Evolutionary conservation across 2,797 vertebrate species (phyloP).

Genomic region (Melopsittacus undulatus): DNA sequence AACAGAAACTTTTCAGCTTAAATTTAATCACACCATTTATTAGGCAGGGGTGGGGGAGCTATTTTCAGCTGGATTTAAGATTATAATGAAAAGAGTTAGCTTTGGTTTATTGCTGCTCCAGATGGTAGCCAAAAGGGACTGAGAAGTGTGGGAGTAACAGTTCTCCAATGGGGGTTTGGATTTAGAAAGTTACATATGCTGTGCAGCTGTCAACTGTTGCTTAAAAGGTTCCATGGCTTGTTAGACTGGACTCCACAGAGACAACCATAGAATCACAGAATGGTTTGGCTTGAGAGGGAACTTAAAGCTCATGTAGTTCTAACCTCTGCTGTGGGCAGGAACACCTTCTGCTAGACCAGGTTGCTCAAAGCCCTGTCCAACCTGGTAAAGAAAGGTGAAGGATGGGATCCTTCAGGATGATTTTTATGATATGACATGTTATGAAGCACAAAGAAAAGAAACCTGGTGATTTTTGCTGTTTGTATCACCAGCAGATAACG

Average conservation of each 20-base stretch:
- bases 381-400: not conserved
- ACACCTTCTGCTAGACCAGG: not conserved
- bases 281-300: not conserved
- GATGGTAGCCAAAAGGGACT: slow-evolving; percentile 8
- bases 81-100: not conserved
- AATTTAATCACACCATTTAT: not conserved
- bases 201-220: not conserved
- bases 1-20: not conserved
- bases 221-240: not conserved
- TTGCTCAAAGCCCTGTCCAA: not conserved
- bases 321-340: not conserved
- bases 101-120: slow-evolving; percentile 35
- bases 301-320: not conserved
- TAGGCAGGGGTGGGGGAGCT: not conserved
- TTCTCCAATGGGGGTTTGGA: not conserved
- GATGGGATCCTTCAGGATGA: not conserved
- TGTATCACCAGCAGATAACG: not conserved
- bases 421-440: not conserved
- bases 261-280: not conserved
- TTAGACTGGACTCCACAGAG: not conserved
- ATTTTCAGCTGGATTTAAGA: slow-evolving; percentile 11
- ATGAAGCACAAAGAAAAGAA: not conserved
- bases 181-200: not conserved
- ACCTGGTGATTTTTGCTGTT: not conserved
- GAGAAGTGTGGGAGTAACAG: not conserved